Evolutionary conservation across 1,140 invertebrate genomes (phyloP).

Genomic region (silkworm (Bombyx mori)): ASM3026992v2 NC_085133.1:10067001-10067500

Average conservation of each 20-base stretch:
- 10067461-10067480: slow-evolving; percentile 67
- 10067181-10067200: slow-evolving; percentile 57
- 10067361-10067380: slow-evolving; percentile 47
- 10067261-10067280: no score
- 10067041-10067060: slow-evolving; percentile 67
- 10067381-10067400: slow-evolving; percentile 56
- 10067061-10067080: slow-evolving; percentile 66
- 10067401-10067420: slow-evolving; percentile 62
- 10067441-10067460: slow-evolving; percentile 53
- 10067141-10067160: slow-evolving; percentile 1
- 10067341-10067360: slow-evolving; percentile 48
- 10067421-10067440: slow-evolving; percentile 55
- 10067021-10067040: slow-evolving; percentile 59
- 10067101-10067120: slow-evolving; percentile 60
- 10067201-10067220: slow-evolving; percentile 41
- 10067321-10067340: slow-evolving; percentile 35
- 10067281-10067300: slow-evolving; percentile 35
- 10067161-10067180: slow-evolving; percentile 36
- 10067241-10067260: neutral
- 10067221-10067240: slow-evolving; percentile 30
- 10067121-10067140: slow-evolving; percentile 25
- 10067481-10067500: slow-evolving; percentile 65
- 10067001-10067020: slow-evolving; percentile 54
- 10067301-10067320: slow-evolving; percentile 29
- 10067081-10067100: slow-evolving; percentile 57